Evolutionary conservation across 2,797 vertebrate genomes (phyloP), one percentile per base, ranked within the genome.

Genomic region (Pampus argenteus): DNA sequence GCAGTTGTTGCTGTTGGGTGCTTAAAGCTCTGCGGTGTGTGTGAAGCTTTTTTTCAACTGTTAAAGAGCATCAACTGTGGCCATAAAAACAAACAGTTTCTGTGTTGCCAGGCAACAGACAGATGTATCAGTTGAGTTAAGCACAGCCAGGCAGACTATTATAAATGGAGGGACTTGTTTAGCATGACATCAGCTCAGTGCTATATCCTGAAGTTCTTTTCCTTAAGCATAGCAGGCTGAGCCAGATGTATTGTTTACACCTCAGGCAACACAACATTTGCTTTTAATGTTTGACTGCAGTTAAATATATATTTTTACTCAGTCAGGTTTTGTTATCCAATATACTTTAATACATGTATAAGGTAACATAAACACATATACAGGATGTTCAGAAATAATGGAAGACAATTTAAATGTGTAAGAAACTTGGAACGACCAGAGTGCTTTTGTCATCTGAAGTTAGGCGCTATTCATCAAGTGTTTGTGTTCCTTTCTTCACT

Each of bases 41-140:
- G n/a, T 18, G 40, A 66, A 58, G 66, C 74, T 75, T 79, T 65
- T 79, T 65, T 70, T 54, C 25, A 29, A 71, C 72, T 66, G 67
- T 61, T 78, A 70, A 78, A 81, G 71, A 85, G 70, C 78, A 81
- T 78, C 78, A 78, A 81, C 75, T 76, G 50, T 67, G 47, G 42
- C 70, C 71, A 61, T 48, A 62, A 78, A 72, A 74, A 83, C 73
- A 90, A 85, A 87, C 63, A 82, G 55, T 44, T 52, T 78, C 60
- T 78, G 73, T 71, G 89, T 91, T 90, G 88, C 91, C 84, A 88
- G 69, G 91, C 87, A 91, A 90, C 88, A 88, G 74, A 82, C 79
- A 84, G 81, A 90, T 75, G 81, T 85, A 86, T 88, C 78, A 88
- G 66, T 86, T 74, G 82, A 70, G 90, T 86, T 84, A 82, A 83